Conservation (phyloP, 2,797 vertebrate species). For the Sternotherus odoratus region DNA sequence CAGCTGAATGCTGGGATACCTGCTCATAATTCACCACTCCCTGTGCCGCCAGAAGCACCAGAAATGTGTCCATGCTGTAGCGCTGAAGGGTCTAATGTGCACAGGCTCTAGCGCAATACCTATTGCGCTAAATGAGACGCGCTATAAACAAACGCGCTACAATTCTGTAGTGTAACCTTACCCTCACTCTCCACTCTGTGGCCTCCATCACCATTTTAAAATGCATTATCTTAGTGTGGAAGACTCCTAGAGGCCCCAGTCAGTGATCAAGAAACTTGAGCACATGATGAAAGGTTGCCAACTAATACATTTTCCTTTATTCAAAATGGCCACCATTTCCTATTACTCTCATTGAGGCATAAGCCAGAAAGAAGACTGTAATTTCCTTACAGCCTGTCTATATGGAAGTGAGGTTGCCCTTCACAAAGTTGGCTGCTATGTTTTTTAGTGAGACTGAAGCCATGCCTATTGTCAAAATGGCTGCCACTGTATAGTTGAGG, state of each 20-base stretch:
- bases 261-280: not conserved
- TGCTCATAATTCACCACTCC: too few species aligned
- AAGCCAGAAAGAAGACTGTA: not conserved
- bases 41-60: too few species aligned
- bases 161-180: too few species aligned
- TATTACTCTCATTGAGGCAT: not conserved
- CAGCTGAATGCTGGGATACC: too few species aligned
- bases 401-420: not conserved
- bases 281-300: not conserved
- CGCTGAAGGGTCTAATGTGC: too few species aligned
- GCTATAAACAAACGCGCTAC: too few species aligned
- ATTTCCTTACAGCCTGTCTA: not conserved
- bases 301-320: not conserved
- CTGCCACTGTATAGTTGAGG: not conserved
- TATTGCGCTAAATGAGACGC: too few species aligned
- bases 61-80: too few species aligned
- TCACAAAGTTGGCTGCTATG: not conserved
- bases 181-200: not conserved
- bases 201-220: conserved; percentile 26
- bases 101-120: too few species aligned
- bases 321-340: too few species aligned
- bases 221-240: not conserved
- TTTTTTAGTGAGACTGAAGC: not conserved
- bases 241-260: not conserved
- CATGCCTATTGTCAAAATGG: not conserved